These are phyloP conservation scores for Mastigias papua DNA, from an alignment of 30 jellyfish, hydroid and myxozoan species.

Conservation along the genomic window DNA sequence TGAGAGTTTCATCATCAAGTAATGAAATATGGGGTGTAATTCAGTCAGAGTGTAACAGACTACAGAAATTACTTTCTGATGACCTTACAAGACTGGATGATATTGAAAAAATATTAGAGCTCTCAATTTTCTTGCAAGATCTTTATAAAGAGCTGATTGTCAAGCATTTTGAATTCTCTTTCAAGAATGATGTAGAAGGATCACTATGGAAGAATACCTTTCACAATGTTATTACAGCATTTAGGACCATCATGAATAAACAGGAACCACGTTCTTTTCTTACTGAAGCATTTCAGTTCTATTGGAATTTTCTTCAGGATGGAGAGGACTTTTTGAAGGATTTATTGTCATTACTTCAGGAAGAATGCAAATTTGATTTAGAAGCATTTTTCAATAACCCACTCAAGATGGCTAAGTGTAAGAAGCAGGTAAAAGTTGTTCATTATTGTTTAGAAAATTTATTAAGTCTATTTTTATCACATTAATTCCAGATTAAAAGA, in stretches of 20 bases:
- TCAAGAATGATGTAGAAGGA: constrained; percentile 80
- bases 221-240: constrained; percentile 79
- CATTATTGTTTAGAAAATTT: too few relatives aligned
- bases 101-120: constrained; percentile 57
- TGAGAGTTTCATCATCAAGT: constrained; percentile 23
- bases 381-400: constrained; percentile 71
- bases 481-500: too few relatives aligned
- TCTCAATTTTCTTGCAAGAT: constrained; percentile 80
- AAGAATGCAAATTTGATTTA: constrained; percentile 66
- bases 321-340: constrained; percentile 85
- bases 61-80: constrained; percentile 48
- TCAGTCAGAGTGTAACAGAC: constrained; percentile 6
- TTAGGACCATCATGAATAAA: constrained; percentile 44
- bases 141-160: constrained; percentile 80
- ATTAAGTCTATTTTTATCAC: too few relatives aligned
- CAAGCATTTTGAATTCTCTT: constrained; percentile 79
- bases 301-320: constrained; percentile 90
- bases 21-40: constrained; percentile 34
- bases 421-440: constrained; percentile 85
- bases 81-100: constrained; percentile 57
- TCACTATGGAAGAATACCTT: constrained; percentile 88
- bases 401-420: constrained; percentile 68
- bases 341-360: constrained; percentile 60
- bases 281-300: constrained; percentile 67
- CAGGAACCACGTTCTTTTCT: constrained; percentile 8